A percentile compares a stretch with the other conserved stretches of the same genome.
Evolutionary conservation across 2,888 invertebrate species (phyloP).

Genomic region (Microplitis manilae): DNA sequence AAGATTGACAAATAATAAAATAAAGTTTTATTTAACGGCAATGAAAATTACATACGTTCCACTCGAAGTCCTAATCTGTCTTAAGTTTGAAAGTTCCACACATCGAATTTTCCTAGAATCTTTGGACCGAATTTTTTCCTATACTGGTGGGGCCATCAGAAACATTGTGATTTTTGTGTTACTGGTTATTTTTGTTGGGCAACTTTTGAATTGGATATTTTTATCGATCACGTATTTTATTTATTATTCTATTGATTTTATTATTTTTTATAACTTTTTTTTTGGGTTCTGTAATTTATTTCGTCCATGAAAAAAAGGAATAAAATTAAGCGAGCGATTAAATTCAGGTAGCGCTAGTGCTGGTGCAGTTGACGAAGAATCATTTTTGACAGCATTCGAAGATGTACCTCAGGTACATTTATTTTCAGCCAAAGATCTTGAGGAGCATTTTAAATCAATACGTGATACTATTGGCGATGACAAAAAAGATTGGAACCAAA

Average conservation of each 20-base stretch:
- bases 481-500: constrained; percentile 93
- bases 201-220: no score
- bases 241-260: constrained; percentile 8
- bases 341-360: constrained; percentile 74
- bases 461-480: constrained; percentile 85
- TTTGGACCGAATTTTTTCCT: no score
- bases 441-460: constrained; percentile 84
- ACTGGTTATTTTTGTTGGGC: no score
- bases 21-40: no score
- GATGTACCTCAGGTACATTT: constrained; percentile 86
- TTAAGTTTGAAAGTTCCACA: no score
- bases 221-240: not conserved
- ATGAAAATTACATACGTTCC: no score
- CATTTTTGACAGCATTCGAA: constrained; percentile 89
- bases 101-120: no score
- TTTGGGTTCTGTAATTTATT: constrained; percentile 16
- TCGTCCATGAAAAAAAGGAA: constrained; percentile 13
- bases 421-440: constrained; percentile 87
- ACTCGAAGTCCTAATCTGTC: no score
- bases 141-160: no score
- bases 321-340: constrained; percentile 18
- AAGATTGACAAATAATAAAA: no score
- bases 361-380: constrained; percentile 91
- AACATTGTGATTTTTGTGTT: no score
- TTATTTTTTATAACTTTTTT: not conserved